These are phyloP conservation scores for Karalla daura DNA, from an alignment of 2,797 vertebrate genomes.

Conservation along the genomic window DNA sequence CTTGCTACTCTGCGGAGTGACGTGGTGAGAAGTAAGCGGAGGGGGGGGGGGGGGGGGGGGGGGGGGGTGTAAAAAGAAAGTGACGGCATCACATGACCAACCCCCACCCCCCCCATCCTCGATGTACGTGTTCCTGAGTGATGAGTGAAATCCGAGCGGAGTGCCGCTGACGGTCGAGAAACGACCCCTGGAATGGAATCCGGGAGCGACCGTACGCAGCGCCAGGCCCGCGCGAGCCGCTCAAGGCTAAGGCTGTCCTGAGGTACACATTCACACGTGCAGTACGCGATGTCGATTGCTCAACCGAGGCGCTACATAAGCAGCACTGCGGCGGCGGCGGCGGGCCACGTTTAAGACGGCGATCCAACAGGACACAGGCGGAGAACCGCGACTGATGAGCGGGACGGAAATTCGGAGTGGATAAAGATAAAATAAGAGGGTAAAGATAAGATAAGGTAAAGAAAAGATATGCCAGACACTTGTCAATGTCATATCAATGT, in stretches of 20 bases:
- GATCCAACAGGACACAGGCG: too few species aligned
- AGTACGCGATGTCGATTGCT: constrained; percentile 20
- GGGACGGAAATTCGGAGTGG: too few species aligned
- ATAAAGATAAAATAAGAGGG: too few species aligned
- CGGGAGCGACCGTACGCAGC: constrained; percentile 16
- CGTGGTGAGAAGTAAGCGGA: constrained; percentile 49
- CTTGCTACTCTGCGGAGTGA: constrained; percentile 64
- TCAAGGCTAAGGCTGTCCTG: constrained; percentile 10
- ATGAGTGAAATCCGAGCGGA: constrained; percentile 74
- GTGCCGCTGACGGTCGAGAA: constrained; percentile 78
- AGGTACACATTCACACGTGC: constrained; percentile 19
- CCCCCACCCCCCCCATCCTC: constrained; percentile 63
- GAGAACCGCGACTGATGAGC: too few species aligned
- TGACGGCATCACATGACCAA: constrained; percentile 78
- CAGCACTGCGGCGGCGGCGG: neutral
- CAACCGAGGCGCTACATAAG: too few species aligned
- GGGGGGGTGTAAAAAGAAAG: constrained; percentile 68
- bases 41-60: too few species aligned
- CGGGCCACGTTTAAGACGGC: too few species aligned
- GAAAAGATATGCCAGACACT: too few species aligned
- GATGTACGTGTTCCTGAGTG: constrained; percentile 68
- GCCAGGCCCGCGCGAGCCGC: constrained; percentile 18
- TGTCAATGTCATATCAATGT: too few species aligned
- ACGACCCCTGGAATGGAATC: constrained; percentile 77
- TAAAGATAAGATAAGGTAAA: too few species aligned